Conservation (phyloP, 2,888 invertebrate species). For the Hirtodrosophila histrioides region DNA sequence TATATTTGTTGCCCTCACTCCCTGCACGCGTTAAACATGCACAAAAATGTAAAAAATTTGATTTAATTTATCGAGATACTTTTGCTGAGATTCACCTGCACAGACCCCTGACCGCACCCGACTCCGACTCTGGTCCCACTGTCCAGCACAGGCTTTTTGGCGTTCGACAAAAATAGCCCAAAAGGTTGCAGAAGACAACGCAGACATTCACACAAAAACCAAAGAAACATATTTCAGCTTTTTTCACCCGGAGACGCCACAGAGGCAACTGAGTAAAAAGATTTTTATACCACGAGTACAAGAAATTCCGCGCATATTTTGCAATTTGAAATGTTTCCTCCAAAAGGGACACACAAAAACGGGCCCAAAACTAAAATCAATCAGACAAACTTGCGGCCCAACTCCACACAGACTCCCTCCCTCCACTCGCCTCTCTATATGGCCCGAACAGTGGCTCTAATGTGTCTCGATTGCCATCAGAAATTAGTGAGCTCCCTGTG, state of each 20-base stretch:
- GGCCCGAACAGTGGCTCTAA: slow-evolving; percentile 2
- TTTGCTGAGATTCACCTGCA: slow-evolving; percentile 51
- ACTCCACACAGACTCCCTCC: too few relatives aligned
- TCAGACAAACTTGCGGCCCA: slow-evolving; percentile 28
- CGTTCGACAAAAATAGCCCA: slow-evolving; percentile 56
- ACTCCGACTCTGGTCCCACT: neutral
- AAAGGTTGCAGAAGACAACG: slow-evolving; percentile 13
- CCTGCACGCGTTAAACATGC: slow-evolving; percentile 71
- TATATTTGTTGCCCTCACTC: slow-evolving; percentile 39
- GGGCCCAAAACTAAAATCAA: slow-evolving; percentile 35
- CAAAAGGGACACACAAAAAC: slow-evolving; percentile 12
- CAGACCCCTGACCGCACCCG: neutral
- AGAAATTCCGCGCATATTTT: slow-evolving; percentile 73
- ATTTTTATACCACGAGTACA: slow-evolving; percentile 64
- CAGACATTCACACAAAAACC: slow-evolving; percentile 62
- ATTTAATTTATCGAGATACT: slow-evolving; percentile 72
- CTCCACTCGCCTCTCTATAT: too few relatives aligned
- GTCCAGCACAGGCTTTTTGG: slow-evolving; percentile 6
- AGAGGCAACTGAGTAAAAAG: slow-evolving; percentile 31
- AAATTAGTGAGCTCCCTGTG: slow-evolving; percentile 1
- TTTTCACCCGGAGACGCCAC: slow-evolving; percentile 50
- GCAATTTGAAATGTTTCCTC: slow-evolving; percentile 54
- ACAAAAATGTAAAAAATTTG: slow-evolving; percentile 69
- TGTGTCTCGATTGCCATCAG: slow-evolving; percentile 17
- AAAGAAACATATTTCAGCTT: slow-evolving; percentile 51